These are phyloP conservation scores for Glossophaga mutica DNA, from an alignment of 2,797 vertebrate species.

Conservation along the genomic window DNA sequence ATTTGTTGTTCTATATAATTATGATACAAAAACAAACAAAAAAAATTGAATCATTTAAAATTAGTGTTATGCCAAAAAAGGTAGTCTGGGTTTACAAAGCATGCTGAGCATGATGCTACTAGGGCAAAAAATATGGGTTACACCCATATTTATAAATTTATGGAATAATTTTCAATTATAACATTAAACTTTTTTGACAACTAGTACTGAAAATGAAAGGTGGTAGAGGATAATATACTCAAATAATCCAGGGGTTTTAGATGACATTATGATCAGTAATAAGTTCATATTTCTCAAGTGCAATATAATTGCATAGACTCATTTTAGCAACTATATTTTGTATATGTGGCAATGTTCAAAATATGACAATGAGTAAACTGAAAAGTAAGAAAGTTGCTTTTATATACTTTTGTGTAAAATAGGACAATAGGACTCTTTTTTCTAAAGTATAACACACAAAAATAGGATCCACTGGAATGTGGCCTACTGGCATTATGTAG, in stretches of 20 bases:
- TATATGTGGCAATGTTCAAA: not conserved
- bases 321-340: not conserved
- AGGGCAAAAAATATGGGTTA: not conserved
- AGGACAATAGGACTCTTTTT: not conserved
- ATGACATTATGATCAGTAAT: not conserved
- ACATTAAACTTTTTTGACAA: not conserved
- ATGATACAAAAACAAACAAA: not conserved
- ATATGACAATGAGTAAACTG: not conserved
- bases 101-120: not conserved
- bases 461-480: not conserved
- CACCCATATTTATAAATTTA: not conserved
- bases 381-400: not conserved
- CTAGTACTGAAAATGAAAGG: not conserved
- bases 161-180: not conserved
- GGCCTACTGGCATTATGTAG: not conserved
- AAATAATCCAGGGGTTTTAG: not conserved
- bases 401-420: not conserved
- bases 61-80: not conserved
- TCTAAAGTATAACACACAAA: not conserved
- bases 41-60: not conserved
- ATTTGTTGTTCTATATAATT: not conserved
- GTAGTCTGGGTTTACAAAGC: not conserved
- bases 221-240: not conserved
- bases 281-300: not conserved
- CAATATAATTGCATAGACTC: not conserved